Evolutionary conservation across 1,140 invertebrate genomes (phyloP), one percentile per base, ranked within the genome.

Genomic region (Lucilia cuprina): DNA sequence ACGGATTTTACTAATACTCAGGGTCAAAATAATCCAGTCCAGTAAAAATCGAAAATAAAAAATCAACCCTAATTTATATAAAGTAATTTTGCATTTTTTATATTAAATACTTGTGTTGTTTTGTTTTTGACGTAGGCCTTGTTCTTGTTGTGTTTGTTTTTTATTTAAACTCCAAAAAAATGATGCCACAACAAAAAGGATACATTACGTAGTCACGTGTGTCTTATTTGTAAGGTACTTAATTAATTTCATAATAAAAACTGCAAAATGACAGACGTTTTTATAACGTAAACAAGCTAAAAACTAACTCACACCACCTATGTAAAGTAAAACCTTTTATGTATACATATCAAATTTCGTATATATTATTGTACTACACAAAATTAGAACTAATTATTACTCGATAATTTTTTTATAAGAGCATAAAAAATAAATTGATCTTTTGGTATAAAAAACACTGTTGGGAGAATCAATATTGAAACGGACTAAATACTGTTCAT

Each of bases 171-270:
- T 5, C 82, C 12, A n/a, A 60, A 84, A n/a, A 86, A 83, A 85
- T 84, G 77, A 77, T 80, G 86, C 84, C 85, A 86, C 85, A 77
- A 74, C 82, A 88, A 86, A 88, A 84, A 87, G 89, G 89, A 89
- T 89, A 90, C 89, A 89, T 89, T 89, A 89, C 89, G 86, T 84
- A 84, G 82, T 85, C 89, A 89, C 89, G 89, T 89, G 89, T 85
- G 86, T 86, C 65, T 82, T 84, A 55, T 86, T 84, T 87, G 84
- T 85, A 85, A 87, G 85, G 86, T 89, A 87, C 84, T 90, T 89
- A 88, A 89, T 89, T 89, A 89, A 90, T 86, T 90, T 88, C 78
- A 88, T 90, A 89, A 89, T 89, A 89, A 88, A 88, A 89, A 89
- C 82, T 78, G 75, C 35, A 14, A 19, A 80, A 50, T 78, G 75